Evolutionary conservation across 2,113 vertebrate genomes (phyloP), one percentile per base, ranked within the genome.

Genomic region (Nerophis ophidion): DNA sequence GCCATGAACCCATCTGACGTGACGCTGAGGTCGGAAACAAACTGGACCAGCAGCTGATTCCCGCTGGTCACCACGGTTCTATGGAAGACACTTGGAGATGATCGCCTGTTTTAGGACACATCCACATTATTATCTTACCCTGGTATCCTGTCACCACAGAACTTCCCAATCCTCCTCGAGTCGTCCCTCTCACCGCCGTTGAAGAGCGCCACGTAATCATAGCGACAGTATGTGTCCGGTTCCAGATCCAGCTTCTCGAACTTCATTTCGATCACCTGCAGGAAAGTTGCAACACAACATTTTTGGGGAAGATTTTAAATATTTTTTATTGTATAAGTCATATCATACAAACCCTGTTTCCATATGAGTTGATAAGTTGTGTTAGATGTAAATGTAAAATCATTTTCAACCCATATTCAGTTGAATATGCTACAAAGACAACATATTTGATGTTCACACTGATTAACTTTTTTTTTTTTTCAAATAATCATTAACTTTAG

Each of bases 21-120:
- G 66, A 96, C 90, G 5, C 93, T 96, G 66, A 94, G 92, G 71
- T 96, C 94, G 0, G 94, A 96, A 33, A 96, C 92, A 15, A 96
- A 96, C 86, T 96, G 94, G 51, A 96, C 91, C 8, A 95, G 87
- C 40, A 96, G 89, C 61, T 96, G 91, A 0, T 93, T 93, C 5
- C 91, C 91, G 12, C 91, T 89, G 0, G 92, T 95, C 68, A 90
- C 84, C 33, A 96, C 81, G 2, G 71, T 70, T 45, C 90, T 91
- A 42, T 6, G 26, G 8, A n/a, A 11, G 60, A 11, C 35, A 36
- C 6, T 8, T 16, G 12, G 13, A 15, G 35, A 48, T n/a, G 1
- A 57, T 44, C 11, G 40, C 40, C 11, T 44, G 40, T 44, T 44
- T 44, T 12, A 44, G 12, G 7, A 52, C 10, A 40, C 19, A 50